Base-by-base conservation (phyloP, 2,797 vertebrate genomes). In the Gila robusta region DNA sequence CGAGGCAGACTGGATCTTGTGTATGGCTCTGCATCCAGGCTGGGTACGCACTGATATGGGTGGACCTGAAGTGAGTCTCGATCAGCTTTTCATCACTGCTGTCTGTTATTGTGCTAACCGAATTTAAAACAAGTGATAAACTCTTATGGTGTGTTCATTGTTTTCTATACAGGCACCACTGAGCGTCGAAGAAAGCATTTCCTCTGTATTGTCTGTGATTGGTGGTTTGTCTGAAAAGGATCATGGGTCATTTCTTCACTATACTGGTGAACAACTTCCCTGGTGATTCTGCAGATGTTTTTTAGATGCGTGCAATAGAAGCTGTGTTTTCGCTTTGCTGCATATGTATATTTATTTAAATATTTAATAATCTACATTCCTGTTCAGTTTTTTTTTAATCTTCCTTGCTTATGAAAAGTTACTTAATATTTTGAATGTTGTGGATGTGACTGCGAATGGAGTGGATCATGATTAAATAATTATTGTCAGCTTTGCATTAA, bases 21-120 rank as follows among this genome's bases (percentile, higher is more conserved):
- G 94, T 32, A 93, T 96, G 88, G 94, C 91, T 16, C 79, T 96
- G 72, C 95, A 96, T 79, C 96, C 96, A 3, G 96, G 96, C 79
- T 96, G 96, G 96, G 94, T 97, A 21, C 93, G 95, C 72, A 97
- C 95, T 3, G 94, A 96, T 89, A 96, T 96, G 96, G 96, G 96
- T 0, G 96, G 96, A 0, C 88, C 92, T n/a, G 69, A 95, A 94
- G 96, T 96, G 89, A 92, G 91, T 0, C 12, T 26, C 26, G 16
- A 16, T 44, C 39, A 10, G 16, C 23, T 47, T 16, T 56, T 35
- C 6, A 16, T 12, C 3, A 47, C 2, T 35, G n/a, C 39, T 37
- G 19, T 72, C 16, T 41, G 19, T 35, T 14, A 8, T 21, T 54
- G 17, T 39, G 23, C 19, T 1, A 17, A 5, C 11, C 19, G 62